A percentile compares a stretch with the other conserved stretches of the same genome.
phyloP scores from a whole-genome alignment of 2,888 invertebrate genomes.

The Phengaris arion region DNA sequence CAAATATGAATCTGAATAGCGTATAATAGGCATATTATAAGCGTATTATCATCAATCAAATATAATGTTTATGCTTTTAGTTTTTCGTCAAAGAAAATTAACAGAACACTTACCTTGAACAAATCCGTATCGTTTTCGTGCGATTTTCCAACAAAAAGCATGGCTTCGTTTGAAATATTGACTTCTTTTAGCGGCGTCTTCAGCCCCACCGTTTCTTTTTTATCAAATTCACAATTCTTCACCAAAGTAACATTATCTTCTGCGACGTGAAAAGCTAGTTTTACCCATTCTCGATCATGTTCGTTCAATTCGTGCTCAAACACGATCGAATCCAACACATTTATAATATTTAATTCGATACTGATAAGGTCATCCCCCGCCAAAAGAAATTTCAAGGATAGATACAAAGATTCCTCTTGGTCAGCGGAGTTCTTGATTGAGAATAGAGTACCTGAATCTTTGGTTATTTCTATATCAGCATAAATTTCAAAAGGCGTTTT shows the following conservation, averaged over 20 bases:
- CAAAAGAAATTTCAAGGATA: slow-evolving; percentile 37
- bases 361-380: slow-evolving; percentile 31
- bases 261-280: slow-evolving; percentile 33
- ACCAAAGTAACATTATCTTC: slow-evolving; percentile 31
- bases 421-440: neutral
- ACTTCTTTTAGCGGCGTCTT: neutral
- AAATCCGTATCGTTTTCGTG: neutral
- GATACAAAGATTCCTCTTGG: neutral
- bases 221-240: slow-evolving; percentile 31
- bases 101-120: neutral
- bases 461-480: neutral
- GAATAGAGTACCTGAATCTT: neutral
- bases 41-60: no score
- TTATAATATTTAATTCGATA: neutral
- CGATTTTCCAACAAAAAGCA: neutral
- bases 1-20: no score
- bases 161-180: neutral
- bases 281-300: slow-evolving; percentile 32
- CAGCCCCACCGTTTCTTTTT: neutral
- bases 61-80: no score
- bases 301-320: slow-evolving; percentile 15
- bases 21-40: no score
- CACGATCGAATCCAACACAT: neutral
- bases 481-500: slow-evolving; percentile 18
- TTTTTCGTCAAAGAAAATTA: neutral